Evolutionary conservation across 2,888 invertebrate genomes (phyloP).

Genomic region (Aphrophora alni): DNA sequence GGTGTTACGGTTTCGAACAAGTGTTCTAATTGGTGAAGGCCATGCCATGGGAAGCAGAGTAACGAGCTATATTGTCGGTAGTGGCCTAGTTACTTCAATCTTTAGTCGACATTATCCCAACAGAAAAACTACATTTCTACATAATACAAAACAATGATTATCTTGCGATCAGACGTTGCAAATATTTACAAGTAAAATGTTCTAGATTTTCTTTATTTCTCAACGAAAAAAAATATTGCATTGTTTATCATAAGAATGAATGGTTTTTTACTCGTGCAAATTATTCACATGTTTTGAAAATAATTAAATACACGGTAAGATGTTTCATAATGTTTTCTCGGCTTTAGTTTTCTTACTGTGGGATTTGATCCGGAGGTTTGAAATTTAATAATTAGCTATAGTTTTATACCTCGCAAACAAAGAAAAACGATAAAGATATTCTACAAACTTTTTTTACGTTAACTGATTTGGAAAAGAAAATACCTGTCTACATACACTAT

Average conservation of each 20-base stretch:
- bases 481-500: too few relatives aligned
- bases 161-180: not conserved
- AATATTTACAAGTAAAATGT: not conserved
- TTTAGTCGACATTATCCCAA: too few relatives aligned
- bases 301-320: not conserved
- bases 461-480: too few relatives aligned
- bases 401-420: too few relatives aligned
- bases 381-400: too few relatives aligned
- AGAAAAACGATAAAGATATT: too few relatives aligned
- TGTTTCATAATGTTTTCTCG: not conserved
- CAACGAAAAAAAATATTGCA: not conserved
- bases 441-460: too few relatives aligned
- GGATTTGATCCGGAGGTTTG: too few relatives aligned
- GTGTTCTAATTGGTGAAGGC: slow-evolving; percentile 6
- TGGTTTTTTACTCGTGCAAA: not conserved
- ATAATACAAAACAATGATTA: too few relatives aligned
- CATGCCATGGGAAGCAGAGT: not conserved
- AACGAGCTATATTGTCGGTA: not conserved
- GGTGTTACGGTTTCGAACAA: not conserved
- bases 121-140: too few relatives aligned
- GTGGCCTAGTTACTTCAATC: not conserved
- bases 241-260: not conserved
- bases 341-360: too few relatives aligned
- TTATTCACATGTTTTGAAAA: not conserved
- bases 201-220: not conserved